These are phyloP conservation scores for Apteryx mantelli DNA, from an alignment of 2,113 vertebrate species.

Conservation along the genomic window DNA sequence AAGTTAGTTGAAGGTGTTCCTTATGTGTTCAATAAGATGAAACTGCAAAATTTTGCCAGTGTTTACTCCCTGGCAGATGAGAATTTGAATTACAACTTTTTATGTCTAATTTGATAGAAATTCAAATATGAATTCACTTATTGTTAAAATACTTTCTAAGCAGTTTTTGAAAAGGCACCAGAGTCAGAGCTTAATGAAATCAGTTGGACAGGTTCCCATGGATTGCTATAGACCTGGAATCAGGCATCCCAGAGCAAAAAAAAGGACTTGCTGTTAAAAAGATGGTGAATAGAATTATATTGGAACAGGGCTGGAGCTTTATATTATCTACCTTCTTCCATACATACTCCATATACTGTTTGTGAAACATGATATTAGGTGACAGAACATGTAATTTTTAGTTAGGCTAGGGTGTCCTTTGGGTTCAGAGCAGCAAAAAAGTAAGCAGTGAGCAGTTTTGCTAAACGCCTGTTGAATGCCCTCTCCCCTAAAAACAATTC, in stretches of 20 bases:
- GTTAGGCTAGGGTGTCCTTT: background rate
- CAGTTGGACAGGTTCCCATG: background rate
- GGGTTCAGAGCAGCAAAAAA: background rate
- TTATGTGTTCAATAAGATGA: background rate
- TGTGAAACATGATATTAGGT: background rate
- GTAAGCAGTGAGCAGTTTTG: background rate
- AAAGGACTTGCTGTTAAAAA: background rate
- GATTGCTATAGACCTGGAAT: background rate
- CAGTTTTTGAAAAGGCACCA: background rate
- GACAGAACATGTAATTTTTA: background rate
- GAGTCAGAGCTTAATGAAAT: background rate
- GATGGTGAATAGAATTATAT: background rate
- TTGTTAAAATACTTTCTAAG: background rate
- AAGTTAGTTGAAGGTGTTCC: background rate
- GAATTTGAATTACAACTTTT: background rate
- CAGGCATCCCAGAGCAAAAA: background rate
- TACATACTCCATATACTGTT: background rate
- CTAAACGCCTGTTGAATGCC: background rate
- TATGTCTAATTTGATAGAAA: background rate
- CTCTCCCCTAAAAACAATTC: background rate
- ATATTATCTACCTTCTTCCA: background rate
- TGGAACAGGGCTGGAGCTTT: background rate
- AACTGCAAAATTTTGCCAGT: background rate
- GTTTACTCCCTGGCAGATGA: background rate
- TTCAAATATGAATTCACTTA: background rate